These are phyloP conservation scores for Heteronetta atricapilla DNA, from an alignment of 2,113 vertebrate genomes.

Conservation along the genomic window DNA sequence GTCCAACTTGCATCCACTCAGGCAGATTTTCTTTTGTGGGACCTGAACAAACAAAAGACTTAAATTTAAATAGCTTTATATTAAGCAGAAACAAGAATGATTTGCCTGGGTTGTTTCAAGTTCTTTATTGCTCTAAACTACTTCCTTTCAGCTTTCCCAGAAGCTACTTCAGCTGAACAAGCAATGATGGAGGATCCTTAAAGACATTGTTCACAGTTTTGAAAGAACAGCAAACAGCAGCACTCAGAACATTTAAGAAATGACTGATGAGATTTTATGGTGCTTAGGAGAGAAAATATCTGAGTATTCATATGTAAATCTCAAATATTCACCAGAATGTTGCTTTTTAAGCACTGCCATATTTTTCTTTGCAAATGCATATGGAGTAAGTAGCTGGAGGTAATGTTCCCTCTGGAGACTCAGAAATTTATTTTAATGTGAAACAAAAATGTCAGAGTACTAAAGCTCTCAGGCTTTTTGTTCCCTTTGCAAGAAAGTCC, in stretches of 20 bases:
- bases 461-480: conserved; percentile 16
- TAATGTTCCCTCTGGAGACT: conserved; percentile 47
- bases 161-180: conserved; percentile 29
- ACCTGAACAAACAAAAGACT: background rate
- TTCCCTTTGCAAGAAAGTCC: conserved; percentile 1
- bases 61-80: no score
- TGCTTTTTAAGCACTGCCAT: conserved; percentile 50
- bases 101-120: background rate
- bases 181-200: conserved; percentile 33
- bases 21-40: background rate
- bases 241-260: conserved; percentile 43
- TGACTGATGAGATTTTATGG: conserved; percentile 57
- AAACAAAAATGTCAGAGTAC: conserved; percentile 48
- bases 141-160: conserved; percentile 29
- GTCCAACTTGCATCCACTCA: background rate
- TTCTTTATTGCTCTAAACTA: conserved; percentile 11
- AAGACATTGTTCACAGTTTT: conserved; percentile 13
- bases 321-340: conserved; percentile 47
- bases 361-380: conserved; percentile 46
- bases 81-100: background rate
- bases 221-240: conserved; percentile 29
- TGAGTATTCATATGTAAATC: conserved; percentile 63
- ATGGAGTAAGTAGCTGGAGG: conserved; percentile 32
- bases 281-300: conserved; percentile 47
- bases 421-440: conserved; percentile 57